Evolutionary conservation across 2,113 vertebrate genomes (phyloP).

Genomic region (Zeus faber): DNA sequence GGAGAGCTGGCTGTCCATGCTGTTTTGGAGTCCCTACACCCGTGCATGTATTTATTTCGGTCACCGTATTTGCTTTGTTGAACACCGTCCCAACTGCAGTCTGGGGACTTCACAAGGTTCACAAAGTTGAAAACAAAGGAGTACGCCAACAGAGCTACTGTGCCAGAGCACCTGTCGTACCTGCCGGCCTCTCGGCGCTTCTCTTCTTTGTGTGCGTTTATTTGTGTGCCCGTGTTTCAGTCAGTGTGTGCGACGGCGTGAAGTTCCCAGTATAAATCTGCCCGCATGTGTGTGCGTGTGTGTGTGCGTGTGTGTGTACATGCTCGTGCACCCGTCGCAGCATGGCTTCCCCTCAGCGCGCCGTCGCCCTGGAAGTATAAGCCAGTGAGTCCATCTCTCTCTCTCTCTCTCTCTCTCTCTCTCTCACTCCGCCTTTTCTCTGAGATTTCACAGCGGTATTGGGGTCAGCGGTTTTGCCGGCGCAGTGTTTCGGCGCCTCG

Average conservation of each 20-base stretch:
- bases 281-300: neutral
- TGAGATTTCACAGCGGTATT: neutral
- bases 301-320: neutral
- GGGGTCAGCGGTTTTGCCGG: conserved; percentile 2
- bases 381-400: neutral
- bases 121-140: too few species aligned
- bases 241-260: neutral
- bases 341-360: too few species aligned
- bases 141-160: too few species aligned
- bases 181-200: too few species aligned
- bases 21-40: too few species aligned
- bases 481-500: neutral
- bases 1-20: too few species aligned
- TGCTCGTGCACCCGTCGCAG: neutral
- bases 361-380: too few species aligned
- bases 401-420: neutral
- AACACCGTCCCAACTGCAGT: too few species aligned
- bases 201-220: neutral
- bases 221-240: neutral
- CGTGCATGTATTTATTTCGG: too few species aligned
- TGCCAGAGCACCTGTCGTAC: too few species aligned
- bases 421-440: neutral
- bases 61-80: too few species aligned
- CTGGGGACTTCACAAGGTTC: too few species aligned
- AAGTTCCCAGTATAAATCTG: neutral